These are phyloP conservation scores for Pandemis cinnamomeana DNA, from an alignment of 2,888 invertebrate species.

Conservation along the genomic window DNA sequence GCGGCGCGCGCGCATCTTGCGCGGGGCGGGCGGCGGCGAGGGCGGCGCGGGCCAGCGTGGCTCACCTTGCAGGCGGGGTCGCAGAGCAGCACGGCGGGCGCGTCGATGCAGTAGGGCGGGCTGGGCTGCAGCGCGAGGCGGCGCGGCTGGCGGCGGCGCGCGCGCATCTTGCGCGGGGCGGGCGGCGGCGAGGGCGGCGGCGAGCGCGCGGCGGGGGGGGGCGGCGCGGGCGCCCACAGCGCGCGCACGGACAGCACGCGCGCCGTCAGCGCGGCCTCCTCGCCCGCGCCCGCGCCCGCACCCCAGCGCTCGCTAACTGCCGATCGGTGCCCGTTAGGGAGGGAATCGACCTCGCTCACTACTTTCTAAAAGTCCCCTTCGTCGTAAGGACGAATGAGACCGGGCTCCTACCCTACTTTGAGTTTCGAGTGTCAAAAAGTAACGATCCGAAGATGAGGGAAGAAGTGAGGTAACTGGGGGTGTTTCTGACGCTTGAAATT, in stretches of 20 bases:
- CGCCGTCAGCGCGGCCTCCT: slow-evolving; percentile 68
- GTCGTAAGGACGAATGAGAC: too few relatives aligned
- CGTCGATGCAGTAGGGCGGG: slow-evolving; percentile 53
- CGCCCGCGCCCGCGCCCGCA: slow-evolving; percentile 67
- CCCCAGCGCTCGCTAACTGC: slow-evolving; percentile 83
- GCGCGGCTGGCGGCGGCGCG: slow-evolving; percentile 68
- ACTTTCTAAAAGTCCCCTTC: too few relatives aligned
- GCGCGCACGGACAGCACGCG: slow-evolving; percentile 63
- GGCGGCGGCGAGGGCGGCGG: slow-evolving; percentile 57
- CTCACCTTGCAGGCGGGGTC: slow-evolving; percentile 75
- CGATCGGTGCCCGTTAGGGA: slow-evolving; percentile 77
- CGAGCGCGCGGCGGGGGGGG: slow-evolving; percentile 68
- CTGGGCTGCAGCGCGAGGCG: slow-evolving; percentile 67
- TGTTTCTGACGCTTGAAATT: too few relatives aligned
- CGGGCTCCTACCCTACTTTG: too few relatives aligned
- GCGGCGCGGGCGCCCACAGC: slow-evolving; percentile 59
- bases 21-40: slow-evolving; percentile 70
- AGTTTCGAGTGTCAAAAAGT: too few relatives aligned
- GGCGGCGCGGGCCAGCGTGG: slow-evolving; percentile 28
- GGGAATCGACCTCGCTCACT: neutral
- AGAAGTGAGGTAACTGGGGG: too few relatives aligned
- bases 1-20: slow-evolving; percentile 57
- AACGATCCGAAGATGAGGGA: too few relatives aligned
- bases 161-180: slow-evolving; percentile 54
- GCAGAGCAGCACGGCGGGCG: slow-evolving; percentile 69